Evolutionary conservation across 2,797 vertebrate genomes (phyloP).

Genomic region (Crax fasciolata): DNA sequence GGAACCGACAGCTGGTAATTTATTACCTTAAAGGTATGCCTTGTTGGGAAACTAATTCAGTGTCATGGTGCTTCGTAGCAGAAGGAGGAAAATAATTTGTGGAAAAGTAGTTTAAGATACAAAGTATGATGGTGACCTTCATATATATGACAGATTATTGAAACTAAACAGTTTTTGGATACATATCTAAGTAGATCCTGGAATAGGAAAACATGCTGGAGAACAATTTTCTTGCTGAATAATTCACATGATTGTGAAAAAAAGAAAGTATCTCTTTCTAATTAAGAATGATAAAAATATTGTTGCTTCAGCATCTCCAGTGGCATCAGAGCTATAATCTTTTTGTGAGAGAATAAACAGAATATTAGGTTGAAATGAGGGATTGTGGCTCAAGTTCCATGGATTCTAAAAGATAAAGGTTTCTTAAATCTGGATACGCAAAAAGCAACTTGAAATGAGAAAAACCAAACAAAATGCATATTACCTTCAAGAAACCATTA

Average conservation of each 20-base stretch:
- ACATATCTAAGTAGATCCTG: background rate
- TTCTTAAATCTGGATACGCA: background rate
- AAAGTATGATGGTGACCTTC: background rate
- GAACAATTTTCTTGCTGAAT: background rate
- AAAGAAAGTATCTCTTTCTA: background rate
- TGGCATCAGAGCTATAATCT: background rate
- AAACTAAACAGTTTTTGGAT: slow-evolving; percentile 21
- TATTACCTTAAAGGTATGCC: background rate
- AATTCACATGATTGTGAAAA: background rate
- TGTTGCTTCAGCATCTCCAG: background rate
- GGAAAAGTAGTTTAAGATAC: background rate
- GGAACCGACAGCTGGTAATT: background rate
- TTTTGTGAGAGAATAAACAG: background rate
- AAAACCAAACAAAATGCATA: background rate
- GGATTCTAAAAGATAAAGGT: background rate
- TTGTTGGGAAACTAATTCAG: slow-evolving; percentile 25
- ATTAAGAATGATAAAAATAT: background rate
- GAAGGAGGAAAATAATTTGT: background rate
- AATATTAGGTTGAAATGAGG: background rate
- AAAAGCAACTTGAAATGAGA: background rate
- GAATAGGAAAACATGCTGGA: background rate
- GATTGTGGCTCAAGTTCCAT: background rate
- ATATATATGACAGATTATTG: background rate
- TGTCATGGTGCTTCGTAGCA: background rate
- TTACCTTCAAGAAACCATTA: background rate